Conservation (phyloP, 1,140 invertebrate genomes). For the Forficula auricularia region DNA sequence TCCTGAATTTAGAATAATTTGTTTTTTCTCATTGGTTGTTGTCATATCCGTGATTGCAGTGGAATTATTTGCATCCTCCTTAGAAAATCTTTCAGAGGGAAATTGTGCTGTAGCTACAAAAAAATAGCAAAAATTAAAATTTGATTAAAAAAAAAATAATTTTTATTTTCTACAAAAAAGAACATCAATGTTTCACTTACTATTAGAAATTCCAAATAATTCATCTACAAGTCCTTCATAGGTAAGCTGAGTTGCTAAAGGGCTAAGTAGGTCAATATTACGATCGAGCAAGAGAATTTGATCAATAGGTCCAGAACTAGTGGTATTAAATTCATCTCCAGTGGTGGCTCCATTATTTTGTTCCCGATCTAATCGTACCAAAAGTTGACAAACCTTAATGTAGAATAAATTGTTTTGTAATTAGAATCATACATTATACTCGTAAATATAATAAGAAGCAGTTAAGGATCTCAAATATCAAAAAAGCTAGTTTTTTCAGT, state of each 20-base stretch:
- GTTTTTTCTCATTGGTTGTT: slow-evolving; percentile 48
- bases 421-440: too few species aligned
- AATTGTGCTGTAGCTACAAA: slow-evolving; percentile 58
- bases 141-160: too few species aligned
- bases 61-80: slow-evolving; percentile 28
- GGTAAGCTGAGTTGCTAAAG: slow-evolving; percentile 84
- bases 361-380: too few species aligned
- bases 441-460: too few species aligned
- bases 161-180: too few species aligned
- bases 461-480: too few species aligned
- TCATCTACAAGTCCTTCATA: slow-evolving; percentile 96
- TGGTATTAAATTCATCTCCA: too few species aligned
- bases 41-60: slow-evolving; percentile 38
- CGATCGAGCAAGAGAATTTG: slow-evolving; percentile 77
- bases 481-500: too few species aligned
- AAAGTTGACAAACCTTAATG: too few species aligned
- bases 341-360: too few species aligned
- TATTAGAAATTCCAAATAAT: slow-evolving; percentile 56
- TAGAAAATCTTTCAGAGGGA: slow-evolving; percentile 65
- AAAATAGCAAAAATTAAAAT: slow-evolving; percentile 8
- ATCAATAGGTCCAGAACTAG: slow-evolving; percentile 40
- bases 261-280: slow-evolving; percentile 77
- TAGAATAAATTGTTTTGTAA: too few species aligned
- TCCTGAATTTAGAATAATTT: slow-evolving; percentile 72
- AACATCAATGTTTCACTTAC: slow-evolving; percentile 29